Base-by-base conservation (phyloP, 2,113 vertebrate genomes). In the Cyanistes caeruleus region DNA sequence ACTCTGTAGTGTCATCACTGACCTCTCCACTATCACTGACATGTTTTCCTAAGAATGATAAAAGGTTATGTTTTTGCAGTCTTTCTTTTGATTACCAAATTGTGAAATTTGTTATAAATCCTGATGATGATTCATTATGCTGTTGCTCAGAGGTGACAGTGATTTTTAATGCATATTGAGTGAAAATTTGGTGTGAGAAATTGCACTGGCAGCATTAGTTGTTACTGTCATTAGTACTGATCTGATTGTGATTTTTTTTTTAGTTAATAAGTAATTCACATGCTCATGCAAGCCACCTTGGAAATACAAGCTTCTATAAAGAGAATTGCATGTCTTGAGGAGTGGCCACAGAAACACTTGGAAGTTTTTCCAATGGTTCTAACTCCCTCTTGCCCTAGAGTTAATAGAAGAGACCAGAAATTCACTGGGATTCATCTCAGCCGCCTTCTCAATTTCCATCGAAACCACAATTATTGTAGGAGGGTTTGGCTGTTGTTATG, bases 151-250 rank as follows among this genome's bases (percentile, higher is more conserved):
- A 93, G 56, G 76, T 84, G 72, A 67, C 68, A 74, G 51, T 72
- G 44, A 88, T 27, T 77, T 81, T 84, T 75, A 86, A 74, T 89
- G 41, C 11, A 0, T 64, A 35, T 33, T 77, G 83, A 90, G 64
- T 68, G 87, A 96, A 94, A 94, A 86, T 16, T 92, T 43, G 43
- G 56, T 88, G 76, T 96, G 85, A 96, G 87, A 90, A 92, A 86
- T 75, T 65, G 72, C 41, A 60, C 44, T 81, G 64, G 88, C 88
- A 85, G 52, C n/a, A n/a, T 59, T 43, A 67, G 33, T 44, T 94
- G 62, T 79, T 96, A 41, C 49, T 84, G 59, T 85, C 63, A 25
- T 91, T 74, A 85, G 72, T 52, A 52, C 35, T 76, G 63, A 65
- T 76, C 37, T 39, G 27, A 67, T 24, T 55, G 60, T 62, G 31